These are phyloP conservation scores for Drosophila formosana DNA, from an alignment of 2,888 invertebrate species.

Conservation along the genomic window DNA sequence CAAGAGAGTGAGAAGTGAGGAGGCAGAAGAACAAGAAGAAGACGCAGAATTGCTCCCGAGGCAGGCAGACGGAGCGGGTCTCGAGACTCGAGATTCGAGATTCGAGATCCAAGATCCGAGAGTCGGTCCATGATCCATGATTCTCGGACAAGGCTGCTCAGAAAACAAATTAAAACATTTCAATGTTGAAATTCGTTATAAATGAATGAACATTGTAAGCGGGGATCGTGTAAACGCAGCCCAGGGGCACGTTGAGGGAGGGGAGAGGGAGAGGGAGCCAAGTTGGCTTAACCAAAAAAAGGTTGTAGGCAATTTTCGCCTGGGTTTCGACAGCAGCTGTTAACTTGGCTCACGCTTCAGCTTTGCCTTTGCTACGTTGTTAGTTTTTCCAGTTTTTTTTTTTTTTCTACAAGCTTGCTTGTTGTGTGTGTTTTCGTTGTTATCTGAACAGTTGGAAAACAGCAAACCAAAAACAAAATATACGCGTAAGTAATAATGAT, in stretches of 20 bases:
- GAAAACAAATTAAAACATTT: slow-evolving; percentile 58
- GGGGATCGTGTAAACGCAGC: slow-evolving; percentile 17
- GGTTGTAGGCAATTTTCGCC: slow-evolving; percentile 55
- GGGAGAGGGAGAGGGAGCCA: background rate
- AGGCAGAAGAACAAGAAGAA: background rate
- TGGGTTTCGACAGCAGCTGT: slow-evolving; percentile 26
- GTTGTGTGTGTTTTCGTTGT: slow-evolving; percentile 22
- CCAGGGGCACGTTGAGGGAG: background rate
- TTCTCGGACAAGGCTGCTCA: slow-evolving; percentile 39
- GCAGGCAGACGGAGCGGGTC: slow-evolving; percentile 11
- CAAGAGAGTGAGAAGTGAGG: background rate
- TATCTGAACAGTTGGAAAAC: slow-evolving; percentile 57
- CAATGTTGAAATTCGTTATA: slow-evolving; percentile 75
- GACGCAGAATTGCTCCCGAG: slow-evolving; percentile 48
- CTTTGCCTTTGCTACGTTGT: slow-evolving; percentile 24
- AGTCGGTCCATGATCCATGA: slow-evolving; percentile 7
- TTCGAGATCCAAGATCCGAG: too few species aligned
- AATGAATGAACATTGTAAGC: slow-evolving; percentile 75
- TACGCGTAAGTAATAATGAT: slow-evolving; percentile 64
- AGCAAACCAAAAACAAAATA: background rate
- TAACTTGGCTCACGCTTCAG: slow-evolving; percentile 8
- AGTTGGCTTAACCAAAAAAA: slow-evolving; percentile 40
- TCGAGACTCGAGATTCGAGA: background rate
- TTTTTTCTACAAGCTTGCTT: slow-evolving; percentile 10
- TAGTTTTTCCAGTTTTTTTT: slow-evolving; percentile 62